phyloP scores from a whole-genome alignment of 2,113 vertebrate species.

The Otus sunia region DNA sequence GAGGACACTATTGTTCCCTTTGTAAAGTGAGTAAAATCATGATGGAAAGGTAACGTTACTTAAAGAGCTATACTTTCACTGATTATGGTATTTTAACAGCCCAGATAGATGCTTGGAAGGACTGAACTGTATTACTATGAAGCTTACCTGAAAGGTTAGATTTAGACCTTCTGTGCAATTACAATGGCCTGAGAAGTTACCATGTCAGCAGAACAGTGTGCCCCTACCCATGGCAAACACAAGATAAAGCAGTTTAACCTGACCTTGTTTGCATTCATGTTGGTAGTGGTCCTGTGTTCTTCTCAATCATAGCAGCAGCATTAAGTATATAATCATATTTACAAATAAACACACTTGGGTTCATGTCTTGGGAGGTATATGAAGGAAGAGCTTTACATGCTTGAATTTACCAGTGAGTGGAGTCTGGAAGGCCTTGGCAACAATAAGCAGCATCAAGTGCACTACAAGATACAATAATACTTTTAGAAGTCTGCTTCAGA shows the following conservation, averaged over 20 bases:
- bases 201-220: not conserved
- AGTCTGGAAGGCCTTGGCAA: not conserved
- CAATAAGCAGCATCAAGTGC: not conserved
- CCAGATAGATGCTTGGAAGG: not conserved
- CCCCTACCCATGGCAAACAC: not conserved
- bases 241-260: not conserved
- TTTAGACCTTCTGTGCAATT: not conserved
- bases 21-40: not conserved
- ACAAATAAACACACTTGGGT: not conserved
- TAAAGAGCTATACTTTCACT: not conserved
- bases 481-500: not conserved
- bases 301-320: not conserved
- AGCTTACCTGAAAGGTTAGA: not conserved
- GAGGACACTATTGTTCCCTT: not conserved
- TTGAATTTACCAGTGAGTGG: not conserved
- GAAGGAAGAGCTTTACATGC: not conserved
- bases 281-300: not conserved
- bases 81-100: slow-evolving; percentile 3
- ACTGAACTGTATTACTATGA: not conserved
- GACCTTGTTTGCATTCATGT: not conserved
- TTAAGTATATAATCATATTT: not conserved
- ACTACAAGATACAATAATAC: not conserved
- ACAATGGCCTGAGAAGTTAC: not conserved
- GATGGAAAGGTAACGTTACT: not conserved
- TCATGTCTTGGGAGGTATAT: not conserved